Evolutionary conservation across 2,113 vertebrate species (phyloP).

Genomic region (Tachysurus fulvidraco): DNA sequence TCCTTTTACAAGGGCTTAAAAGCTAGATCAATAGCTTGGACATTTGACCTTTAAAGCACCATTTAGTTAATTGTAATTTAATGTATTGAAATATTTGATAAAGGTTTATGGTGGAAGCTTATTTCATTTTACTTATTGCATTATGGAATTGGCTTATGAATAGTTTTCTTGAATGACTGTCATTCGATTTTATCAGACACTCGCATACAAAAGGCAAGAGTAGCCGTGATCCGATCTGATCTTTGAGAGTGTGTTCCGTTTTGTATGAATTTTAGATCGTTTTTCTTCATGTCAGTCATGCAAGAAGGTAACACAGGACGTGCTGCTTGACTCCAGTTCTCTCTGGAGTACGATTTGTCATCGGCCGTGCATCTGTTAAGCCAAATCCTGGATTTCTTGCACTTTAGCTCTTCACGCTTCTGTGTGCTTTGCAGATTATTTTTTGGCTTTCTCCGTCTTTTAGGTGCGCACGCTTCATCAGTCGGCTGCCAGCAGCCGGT

Average conservation of each 20-base stretch:
- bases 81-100: background rate
- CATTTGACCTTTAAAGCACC: background rate
- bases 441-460: background rate
- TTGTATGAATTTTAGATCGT: background rate
- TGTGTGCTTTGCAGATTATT: conserved; percentile 9
- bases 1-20: background rate
- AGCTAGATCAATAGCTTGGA: background rate
- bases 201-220: background rate
- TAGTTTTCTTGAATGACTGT: background rate
- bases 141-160: background rate
- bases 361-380: background rate
- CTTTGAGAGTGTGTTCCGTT: background rate
- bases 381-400: conserved; percentile 16
- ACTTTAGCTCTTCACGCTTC: background rate
- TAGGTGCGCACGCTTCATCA: background rate
- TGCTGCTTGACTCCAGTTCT: background rate
- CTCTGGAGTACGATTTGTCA: background rate
- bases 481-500: conserved; percentile 7
- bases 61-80: background rate
- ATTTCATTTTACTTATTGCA: background rate
- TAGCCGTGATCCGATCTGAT: background rate
- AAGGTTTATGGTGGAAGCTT: background rate
- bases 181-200: background rate
- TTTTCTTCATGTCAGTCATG: background rate
- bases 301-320: background rate